Base-by-base conservation (phyloP, 1,140 invertebrate species). In the Drosophila bifasciata region DNA sequence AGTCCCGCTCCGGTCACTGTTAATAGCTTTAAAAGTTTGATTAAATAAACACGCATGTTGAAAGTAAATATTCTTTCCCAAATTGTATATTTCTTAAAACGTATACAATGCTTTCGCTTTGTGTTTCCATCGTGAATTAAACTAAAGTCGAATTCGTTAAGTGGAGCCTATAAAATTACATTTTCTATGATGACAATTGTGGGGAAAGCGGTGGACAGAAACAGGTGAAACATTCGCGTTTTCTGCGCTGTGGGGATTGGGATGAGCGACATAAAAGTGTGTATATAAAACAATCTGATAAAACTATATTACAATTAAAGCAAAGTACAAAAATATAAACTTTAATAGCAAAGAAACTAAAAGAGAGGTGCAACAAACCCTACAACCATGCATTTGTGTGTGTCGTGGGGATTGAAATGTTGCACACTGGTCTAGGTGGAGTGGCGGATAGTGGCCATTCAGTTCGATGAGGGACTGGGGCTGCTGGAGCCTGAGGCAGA, bases 281-380 rank as follows among this genome's bases (percentile, higher is more conserved):
- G 67, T 51, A 44, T 69, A 57, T 80, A 52, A 69, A 88, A 86
- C 69, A 78, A 86, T 77, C 43, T 67, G 74, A 58, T 86, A 81
- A 85, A 77, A 88, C 79, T 86, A 86, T 86, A 57, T 86, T 85
- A 85, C 81, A 85, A 39, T 75, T 66, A 86, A 86, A 76, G 67
- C 48, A 74, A 53, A 75, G 72, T 75, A 75, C 70, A 75, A 75
- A 75, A 75, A 76, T 56, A 66, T 74, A 48, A 57, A 74, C 57
- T 73, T 73, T 41, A 66, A 66, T 67, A 74, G 62, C 43, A 45
- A 75, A 57, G n/a, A 59, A 76, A 56, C 72, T 76, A 75, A 59
- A 49, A 32, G 19, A 17, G 46, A 19, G 4, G 16, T 39, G 43
- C 62, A 55, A 13, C 28, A 16, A 15, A 21, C 9, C n/a, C 19